Evolutionary conservation across 2,888 invertebrate genomes (phyloP), one percentile per base, ranked within the genome.

Genomic region (Lithodes maja): DNA sequence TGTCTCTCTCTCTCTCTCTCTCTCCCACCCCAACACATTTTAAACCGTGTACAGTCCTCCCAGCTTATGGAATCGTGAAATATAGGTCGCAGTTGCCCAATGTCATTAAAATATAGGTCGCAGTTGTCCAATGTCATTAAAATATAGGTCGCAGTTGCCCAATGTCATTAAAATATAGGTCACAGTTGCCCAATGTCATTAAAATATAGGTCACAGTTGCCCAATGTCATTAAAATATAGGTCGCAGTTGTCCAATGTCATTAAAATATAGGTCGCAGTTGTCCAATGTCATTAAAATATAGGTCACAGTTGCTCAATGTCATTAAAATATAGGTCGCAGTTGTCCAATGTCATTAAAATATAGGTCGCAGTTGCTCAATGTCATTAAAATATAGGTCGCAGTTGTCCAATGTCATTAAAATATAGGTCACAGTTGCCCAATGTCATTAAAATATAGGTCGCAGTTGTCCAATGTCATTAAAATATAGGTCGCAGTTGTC

Each of bases 321-420:
- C 17, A 71, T n/a, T n/a, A n/a, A 71, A n/a, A 71, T 71, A 17
- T 71, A 71, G 71, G 71, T 71, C 71, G 71, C n/a, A 17, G 71
- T 71, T 17, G n/a, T 1, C 71, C 17, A 12, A 12, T 71, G 71
- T 71, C 17, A 71, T n/a, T n/a, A n/a, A 71, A n/a, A 71, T 71
- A 17, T 71, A 71, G 71, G 71, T 71, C 71, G 71, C n/a, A 17
- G 71, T 71, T 17, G n/a, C n/a, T 5, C 17, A 12, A 12, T 71
- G 71, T 71, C 17, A 71, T n/a, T n/a, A n/a, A 71, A n/a, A 71
- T 71, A 17, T 71, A 71, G 71, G 71, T 71, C 71, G 71, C n/a
- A 17, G 71, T 71, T 17, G n/a, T 1, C 71, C 17, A 12, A 12
- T 71, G 71, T 71, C 17, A 71, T n/a, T n/a, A n/a, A 71, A n/a